These are phyloP conservation scores for Apodemus sylvaticus DNA, from an alignment of 2,113 vertebrate species.

Conservation along the genomic window DNA sequence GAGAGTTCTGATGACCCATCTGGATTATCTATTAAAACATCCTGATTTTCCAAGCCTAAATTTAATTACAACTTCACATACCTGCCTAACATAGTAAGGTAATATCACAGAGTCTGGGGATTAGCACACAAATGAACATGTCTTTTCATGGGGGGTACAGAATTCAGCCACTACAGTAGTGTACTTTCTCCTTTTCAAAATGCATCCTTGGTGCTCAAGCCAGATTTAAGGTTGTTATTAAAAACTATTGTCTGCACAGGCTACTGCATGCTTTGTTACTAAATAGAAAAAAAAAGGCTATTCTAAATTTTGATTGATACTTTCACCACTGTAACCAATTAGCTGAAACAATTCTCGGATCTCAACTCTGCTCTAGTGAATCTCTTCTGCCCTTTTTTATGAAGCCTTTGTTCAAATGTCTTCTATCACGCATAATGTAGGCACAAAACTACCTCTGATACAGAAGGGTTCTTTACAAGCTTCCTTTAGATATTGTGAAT, in stretches of 20 bases:
- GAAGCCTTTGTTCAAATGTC: slow-evolving; percentile 54
- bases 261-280: slow-evolving; percentile 72
- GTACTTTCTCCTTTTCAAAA: slow-evolving; percentile 57
- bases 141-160: not conserved
- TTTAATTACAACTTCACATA: not conserved
- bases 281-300: slow-evolving; percentile 23
- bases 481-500: slow-evolving; percentile 58
- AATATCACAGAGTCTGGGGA: slow-evolving; percentile 6
- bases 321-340: slow-evolving; percentile 41
- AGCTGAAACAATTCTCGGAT: slow-evolving; percentile 49
- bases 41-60: slow-evolving; percentile 17
- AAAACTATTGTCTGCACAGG: slow-evolving; percentile 40
- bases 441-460: slow-evolving; percentile 76
- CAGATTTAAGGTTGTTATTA: slow-evolving; percentile 62
- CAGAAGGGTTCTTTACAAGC: slow-evolving; percentile 61
- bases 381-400: slow-evolving; percentile 53
- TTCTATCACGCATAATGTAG: slow-evolving; percentile 68
- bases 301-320: slow-evolving; percentile 52
- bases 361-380: slow-evolving; percentile 28
- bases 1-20: not conserved
- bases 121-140: slow-evolving; percentile 18
- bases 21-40: not conserved
- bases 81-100: slow-evolving; percentile 34
- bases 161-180: slow-evolving; percentile 50
- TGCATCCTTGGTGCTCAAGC: slow-evolving; percentile 70